Base-by-base conservation (phyloP, 92 coral and sea anemone genomes). In the Actinernus sp. region DNA sequence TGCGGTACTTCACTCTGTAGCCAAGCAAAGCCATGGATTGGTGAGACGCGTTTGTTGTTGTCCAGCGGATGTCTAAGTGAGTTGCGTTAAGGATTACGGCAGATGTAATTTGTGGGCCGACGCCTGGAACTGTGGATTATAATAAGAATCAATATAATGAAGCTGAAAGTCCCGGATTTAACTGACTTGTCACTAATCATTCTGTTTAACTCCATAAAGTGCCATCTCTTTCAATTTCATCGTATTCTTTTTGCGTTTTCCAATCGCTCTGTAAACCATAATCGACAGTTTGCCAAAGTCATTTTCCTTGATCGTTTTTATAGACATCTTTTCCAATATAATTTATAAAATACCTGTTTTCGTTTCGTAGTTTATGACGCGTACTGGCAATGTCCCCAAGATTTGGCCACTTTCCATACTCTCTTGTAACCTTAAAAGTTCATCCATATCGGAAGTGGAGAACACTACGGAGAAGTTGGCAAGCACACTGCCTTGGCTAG, bases 1-100 rank as follows among this genome's bases (percentile, higher is more conserved):
- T 31, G 31, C 63, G 63, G 39, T 56, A 56, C 43, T 56, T 56
- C 17, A 56, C 20, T 27, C 39, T 22, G 5, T 56, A 56, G 3
- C 45, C 22, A 22, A 34, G 7, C 22, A 34, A 28, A 5, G 41
- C 16, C 16, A 11, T 31, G n/a, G 20, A 20, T 19, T 3, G 0
- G 44, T 4, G 16, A 7, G 18, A 16, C 3, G 43, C 11, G 23
- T 27, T 7, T 7, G 24, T 31, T 16, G 63, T 39, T 6, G 7
- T 56, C 20, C 34, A 56, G 9, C 31, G 63, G 10, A 56, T 28
- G 1, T 28, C 18, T 4, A 28, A 27, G 43, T 31, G 39, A 13
- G 63, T 8, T 28, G 63, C 22, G 39, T 18, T 56, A 39, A 27
- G 21, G 26, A 28, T 9, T 18, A 26, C 17, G 3, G 31, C 34